Conservation (phyloP, 2,888 invertebrate species). For the Macaria notata region DNA sequence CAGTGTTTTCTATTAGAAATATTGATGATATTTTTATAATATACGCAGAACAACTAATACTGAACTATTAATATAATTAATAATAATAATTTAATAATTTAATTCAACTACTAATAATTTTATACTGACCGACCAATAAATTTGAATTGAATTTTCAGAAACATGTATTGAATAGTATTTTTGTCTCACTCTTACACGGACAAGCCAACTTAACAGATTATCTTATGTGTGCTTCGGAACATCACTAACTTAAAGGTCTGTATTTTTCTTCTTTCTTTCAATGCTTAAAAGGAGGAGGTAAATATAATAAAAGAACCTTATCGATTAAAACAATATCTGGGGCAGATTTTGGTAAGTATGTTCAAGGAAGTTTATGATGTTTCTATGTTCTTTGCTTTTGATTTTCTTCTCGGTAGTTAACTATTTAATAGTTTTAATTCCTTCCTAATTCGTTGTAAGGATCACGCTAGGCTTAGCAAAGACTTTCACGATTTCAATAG, state of each 20-base stretch:
- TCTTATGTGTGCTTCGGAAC: constrained; percentile 54
- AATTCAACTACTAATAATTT: too few relatives aligned
- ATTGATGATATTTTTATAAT: too few relatives aligned
- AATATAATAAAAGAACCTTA: constrained; percentile 65
- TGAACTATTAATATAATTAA: too few relatives aligned
- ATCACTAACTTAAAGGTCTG: constrained; percentile 75
- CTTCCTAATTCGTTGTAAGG: too few relatives aligned
- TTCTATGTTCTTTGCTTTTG: constrained; percentile 48
- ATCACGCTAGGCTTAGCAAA: too few relatives aligned
- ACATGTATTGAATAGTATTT: too few relatives aligned
- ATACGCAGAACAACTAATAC: too few relatives aligned
- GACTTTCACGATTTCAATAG: too few relatives aligned
- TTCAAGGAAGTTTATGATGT: constrained; percentile 61
- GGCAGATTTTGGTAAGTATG: constrained; percentile 66
- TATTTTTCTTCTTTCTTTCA: constrained; percentile 75
- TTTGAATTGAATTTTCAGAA: too few relatives aligned
- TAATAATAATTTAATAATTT: too few relatives aligned
- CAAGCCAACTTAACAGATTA: constrained; percentile 2
- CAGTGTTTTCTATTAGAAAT: too few relatives aligned
- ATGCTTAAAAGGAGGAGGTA: constrained; percentile 79
- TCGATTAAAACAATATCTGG: constrained; percentile 63
- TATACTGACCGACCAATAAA: too few relatives aligned
- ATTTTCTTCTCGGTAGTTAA: constrained; percentile 19
- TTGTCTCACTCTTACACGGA: constrained; percentile 5
- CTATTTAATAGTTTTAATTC: constrained; percentile 8